phyloP scores from a whole-genome alignment of 1,140 invertebrate species.

The Musca domestica region DNA sequence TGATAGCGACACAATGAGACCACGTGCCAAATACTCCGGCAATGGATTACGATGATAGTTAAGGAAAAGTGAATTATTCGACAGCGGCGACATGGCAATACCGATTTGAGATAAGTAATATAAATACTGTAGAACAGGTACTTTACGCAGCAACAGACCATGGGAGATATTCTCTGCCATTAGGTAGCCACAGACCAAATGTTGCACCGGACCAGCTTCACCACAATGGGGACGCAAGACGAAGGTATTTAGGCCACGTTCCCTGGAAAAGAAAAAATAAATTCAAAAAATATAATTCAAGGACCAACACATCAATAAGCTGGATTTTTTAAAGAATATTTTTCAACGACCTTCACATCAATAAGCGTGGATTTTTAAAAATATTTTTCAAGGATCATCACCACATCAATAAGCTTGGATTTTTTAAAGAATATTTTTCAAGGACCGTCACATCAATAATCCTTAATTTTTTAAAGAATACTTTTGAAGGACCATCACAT shows the following conservation, averaged over 20 bases:
- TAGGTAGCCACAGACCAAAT: constrained; percentile 94
- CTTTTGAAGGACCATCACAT: too few relatives aligned
- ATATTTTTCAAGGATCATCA: too few relatives aligned
- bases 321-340: too few relatives aligned
- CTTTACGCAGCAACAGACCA: constrained; percentile 93
- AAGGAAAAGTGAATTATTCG: constrained; percentile 98
- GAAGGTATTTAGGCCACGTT: constrained; percentile 92
- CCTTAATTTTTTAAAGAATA: too few relatives aligned
- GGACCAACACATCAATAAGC: too few relatives aligned
- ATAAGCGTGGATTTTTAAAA: too few relatives aligned
- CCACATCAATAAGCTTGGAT: too few relatives aligned
- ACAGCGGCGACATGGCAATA: constrained; percentile 98
- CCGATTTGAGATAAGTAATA: constrained; percentile 98
- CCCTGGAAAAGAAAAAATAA: constrained; percentile 57
- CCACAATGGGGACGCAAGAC: constrained; percentile 97
- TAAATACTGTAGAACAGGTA: constrained; percentile 97
- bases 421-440: too few relatives aligned
- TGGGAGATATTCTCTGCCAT: constrained; percentile 99
- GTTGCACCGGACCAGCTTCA: constrained; percentile 95
- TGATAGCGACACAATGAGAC: constrained; percentile 90
- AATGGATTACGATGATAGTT: constrained; percentile 99
- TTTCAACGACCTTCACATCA: too few relatives aligned
- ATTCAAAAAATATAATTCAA: background rate
- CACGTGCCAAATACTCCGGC: constrained; percentile 94
- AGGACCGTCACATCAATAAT: too few relatives aligned